Evolutionary conservation across 2,113 vertebrate species (phyloP).

Genomic region (Daboia siamensis): DNA sequence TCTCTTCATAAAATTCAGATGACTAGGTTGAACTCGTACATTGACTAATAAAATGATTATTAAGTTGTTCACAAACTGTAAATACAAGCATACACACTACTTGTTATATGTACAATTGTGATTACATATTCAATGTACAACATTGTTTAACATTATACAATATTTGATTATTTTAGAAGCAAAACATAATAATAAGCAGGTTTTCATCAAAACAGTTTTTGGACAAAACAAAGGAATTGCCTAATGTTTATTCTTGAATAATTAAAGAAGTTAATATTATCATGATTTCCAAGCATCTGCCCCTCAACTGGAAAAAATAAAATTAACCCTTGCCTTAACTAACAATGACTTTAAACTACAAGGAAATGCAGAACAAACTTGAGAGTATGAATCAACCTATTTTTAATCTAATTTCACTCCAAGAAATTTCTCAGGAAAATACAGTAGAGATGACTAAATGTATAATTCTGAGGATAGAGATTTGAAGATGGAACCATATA

Average conservation of each 20-base stretch:
- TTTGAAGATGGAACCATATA: too few relatives aligned
- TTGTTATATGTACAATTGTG: neutral
- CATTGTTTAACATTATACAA: constrained; percentile 40
- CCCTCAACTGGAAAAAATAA: neutral
- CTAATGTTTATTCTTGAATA: neutral
- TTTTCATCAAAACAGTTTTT: constrained; percentile 33
- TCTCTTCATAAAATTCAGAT: neutral
- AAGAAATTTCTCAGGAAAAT: too few relatives aligned
- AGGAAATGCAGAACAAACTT: too few relatives aligned
- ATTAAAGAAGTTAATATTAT: constrained; percentile 23
- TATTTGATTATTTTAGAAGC: constrained; percentile 32
- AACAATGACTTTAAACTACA: too few relatives aligned
- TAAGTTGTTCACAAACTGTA: neutral
- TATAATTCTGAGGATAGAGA: too few relatives aligned
- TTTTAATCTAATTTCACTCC: too few relatives aligned
- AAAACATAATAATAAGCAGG: constrained; percentile 15
- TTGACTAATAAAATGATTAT: too few relatives aligned
- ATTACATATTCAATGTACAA: constrained; percentile 18
- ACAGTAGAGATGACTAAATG: too few relatives aligned
- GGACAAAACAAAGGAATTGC: constrained; percentile 25
- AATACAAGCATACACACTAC: too few relatives aligned
- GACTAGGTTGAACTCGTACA: neutral
- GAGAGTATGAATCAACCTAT: too few relatives aligned
- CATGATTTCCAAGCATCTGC: neutral
- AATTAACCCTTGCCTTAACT: constrained; percentile 7